Evolutionary conservation across 2,888 invertebrate species (phyloP).

Genomic region (Thecocarcelia acutangulata): DNA sequence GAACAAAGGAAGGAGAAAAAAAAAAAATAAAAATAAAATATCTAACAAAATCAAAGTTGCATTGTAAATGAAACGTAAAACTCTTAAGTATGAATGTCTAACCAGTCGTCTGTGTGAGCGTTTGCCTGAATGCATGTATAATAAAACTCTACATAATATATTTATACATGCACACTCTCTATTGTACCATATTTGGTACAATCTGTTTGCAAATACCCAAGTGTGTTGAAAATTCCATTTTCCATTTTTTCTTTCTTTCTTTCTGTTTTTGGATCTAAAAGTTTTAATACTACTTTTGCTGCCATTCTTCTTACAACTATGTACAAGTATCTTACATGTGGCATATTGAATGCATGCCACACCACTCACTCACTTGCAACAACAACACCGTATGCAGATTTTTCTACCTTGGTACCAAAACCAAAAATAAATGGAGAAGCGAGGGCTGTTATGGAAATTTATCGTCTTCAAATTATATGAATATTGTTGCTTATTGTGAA

Average conservation of each 20-base stretch:
- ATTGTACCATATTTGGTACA: conserved; percentile 58
- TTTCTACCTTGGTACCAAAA: conserved; percentile 5
- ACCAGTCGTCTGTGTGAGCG: conserved; percentile 14
- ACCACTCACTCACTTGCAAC: conserved; percentile 40
- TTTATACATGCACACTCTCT: conserved; percentile 35
- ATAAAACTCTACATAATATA: conserved; percentile 18
- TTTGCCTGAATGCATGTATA: conserved; percentile 40
- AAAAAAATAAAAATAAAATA: conserved; percentile 5
- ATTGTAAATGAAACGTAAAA: conserved; percentile 59
- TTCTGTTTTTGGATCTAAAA: conserved; percentile 19
- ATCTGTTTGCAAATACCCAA: conserved; percentile 56
- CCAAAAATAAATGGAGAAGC: not conserved
- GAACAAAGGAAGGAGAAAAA: not conserved
- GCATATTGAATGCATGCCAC: conserved; percentile 28
- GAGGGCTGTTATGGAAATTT: not conserved
- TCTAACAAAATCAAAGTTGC: conserved; percentile 55
- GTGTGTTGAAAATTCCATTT: conserved; percentile 42
- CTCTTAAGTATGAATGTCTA: conserved; percentile 56
- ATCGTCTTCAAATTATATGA: too few relatives aligned
- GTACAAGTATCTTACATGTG: conserved; percentile 37
- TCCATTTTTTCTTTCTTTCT: not conserved
- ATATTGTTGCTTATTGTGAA: too few relatives aligned
- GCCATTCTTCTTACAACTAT: conserved; percentile 37
- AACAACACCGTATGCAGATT: conserved; percentile 21
- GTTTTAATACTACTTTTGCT: conserved; percentile 44